phyloP scores from a whole-genome alignment of 2,888 invertebrate species.

The Drosophila tanythrix region DNA sequence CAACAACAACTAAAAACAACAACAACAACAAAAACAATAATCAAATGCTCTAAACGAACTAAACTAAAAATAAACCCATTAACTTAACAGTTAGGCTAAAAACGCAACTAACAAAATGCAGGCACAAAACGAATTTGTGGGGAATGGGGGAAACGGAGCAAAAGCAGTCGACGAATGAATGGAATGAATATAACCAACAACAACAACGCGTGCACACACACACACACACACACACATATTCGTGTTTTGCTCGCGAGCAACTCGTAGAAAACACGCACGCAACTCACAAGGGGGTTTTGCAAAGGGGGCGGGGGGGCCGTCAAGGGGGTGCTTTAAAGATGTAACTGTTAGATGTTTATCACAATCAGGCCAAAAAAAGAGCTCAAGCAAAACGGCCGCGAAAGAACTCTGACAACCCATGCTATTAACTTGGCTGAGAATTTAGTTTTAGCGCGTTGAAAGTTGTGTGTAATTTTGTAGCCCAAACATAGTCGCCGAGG shows the following conservation, averaged over 20 bases:
- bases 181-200: conserved; percentile 10
- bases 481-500: conserved; percentile 5
- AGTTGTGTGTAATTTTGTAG: conserved; percentile 51
- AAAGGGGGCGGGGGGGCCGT: not conserved
- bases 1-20: conserved; percentile 12
- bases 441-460: conserved; percentile 14
- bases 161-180: conserved; percentile 8
- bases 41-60: conserved; percentile 43
- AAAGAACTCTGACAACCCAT: conserved; percentile 5
- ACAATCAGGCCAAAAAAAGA: conserved; percentile 30
- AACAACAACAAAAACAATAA: not conserved
- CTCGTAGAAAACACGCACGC: conserved; percentile 26
- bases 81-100: conserved; percentile 65
- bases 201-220: not conserved
- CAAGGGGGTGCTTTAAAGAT: conserved; percentile 14
- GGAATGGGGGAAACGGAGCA: conserved; percentile 5
- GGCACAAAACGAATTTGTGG: conserved; percentile 1
- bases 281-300: not conserved
- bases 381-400: conserved; percentile 29
- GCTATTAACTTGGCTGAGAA: conserved; percentile 20
- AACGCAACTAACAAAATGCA: conserved; percentile 48
- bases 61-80: conserved; percentile 59
- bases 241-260: not conserved
- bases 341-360: conserved; percentile 34
- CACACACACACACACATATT: not conserved